These are phyloP conservation scores for Dasyornis broadbenti DNA, from an alignment of 2,113 vertebrate genomes.

Conservation along the genomic window DNA sequence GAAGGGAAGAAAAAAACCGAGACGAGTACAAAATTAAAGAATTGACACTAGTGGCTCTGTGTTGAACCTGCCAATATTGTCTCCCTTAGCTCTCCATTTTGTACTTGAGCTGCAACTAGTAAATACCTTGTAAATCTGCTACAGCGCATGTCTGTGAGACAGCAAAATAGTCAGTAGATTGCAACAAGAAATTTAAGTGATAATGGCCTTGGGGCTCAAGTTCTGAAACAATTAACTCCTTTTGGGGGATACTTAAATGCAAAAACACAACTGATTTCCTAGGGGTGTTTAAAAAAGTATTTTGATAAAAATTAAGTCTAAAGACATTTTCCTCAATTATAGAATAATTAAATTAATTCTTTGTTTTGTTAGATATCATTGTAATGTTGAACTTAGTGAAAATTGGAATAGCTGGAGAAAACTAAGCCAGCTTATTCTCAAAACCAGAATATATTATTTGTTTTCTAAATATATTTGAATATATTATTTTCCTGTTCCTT, in stretches of 20 bases:
- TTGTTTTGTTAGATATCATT: background rate
- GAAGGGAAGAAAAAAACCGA: background rate
- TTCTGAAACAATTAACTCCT: background rate
- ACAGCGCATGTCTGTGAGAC: background rate
- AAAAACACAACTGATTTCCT: background rate
- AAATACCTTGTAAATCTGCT: background rate
- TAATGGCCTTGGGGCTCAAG: background rate
- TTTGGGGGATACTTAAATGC: background rate
- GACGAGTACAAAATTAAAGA: background rate
- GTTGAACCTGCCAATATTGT: background rate
- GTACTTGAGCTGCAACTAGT: background rate
- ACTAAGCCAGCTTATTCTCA: background rate
- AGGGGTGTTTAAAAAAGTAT: background rate
- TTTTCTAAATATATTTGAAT: background rate
- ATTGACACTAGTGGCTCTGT: background rate
- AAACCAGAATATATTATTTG: background rate
- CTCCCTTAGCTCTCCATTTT: background rate
- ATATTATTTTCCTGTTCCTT: background rate
- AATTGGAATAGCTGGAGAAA: background rate
- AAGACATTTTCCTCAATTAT: background rate
- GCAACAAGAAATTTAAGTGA: background rate
- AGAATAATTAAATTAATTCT: background rate
- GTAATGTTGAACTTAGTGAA: background rate
- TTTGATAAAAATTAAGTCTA: background rate
- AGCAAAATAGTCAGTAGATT: background rate